Evolutionary conservation across 2,797 vertebrate species (phyloP).

Genomic region (Agapornis canus): DNA sequence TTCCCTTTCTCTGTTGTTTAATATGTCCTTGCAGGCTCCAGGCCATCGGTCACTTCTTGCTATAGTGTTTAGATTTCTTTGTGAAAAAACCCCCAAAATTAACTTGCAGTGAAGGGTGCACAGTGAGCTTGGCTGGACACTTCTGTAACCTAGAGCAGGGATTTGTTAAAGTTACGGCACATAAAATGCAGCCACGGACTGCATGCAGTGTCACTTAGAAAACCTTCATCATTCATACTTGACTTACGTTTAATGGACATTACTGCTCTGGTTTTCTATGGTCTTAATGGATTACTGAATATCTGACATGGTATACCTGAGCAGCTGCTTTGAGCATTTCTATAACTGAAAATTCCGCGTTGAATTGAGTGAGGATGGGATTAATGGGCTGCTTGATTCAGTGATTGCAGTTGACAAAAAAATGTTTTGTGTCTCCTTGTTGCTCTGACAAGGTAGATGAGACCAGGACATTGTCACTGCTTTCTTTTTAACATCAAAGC

Average conservation of each 20-base stretch:
- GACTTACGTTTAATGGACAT: not conserved
- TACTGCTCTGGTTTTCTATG: not conserved
- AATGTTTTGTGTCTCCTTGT: not conserved
- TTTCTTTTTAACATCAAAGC: not conserved
- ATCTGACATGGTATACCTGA: conserved; percentile 32
- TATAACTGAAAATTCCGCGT: not conserved
- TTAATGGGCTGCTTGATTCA: conserved; percentile 49
- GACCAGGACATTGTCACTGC: not conserved
- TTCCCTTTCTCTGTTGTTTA: conserved; percentile 1
- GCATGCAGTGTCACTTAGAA: not conserved
- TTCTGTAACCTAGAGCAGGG: not conserved
- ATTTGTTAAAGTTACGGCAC: not conserved
- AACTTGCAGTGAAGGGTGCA: not conserved
- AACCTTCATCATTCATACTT: not conserved
- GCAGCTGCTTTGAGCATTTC: conserved; percentile 27
- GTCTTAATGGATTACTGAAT: conserved; percentile 24
- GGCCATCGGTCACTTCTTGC: not conserved
- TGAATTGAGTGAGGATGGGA: conserved; percentile 40
- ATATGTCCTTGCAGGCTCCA: not conserved
- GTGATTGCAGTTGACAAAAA: conserved; percentile 32
- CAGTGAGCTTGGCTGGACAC: not conserved
- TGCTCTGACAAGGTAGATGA: conserved; percentile 15
- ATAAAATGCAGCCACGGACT: not conserved
- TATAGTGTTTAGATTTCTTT: not conserved
- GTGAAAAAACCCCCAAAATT: not conserved